Evolutionary conservation across 2,888 invertebrate genomes (phyloP), one percentile per base, ranked within the genome.

Genomic region (Tachina grossa): DNA sequence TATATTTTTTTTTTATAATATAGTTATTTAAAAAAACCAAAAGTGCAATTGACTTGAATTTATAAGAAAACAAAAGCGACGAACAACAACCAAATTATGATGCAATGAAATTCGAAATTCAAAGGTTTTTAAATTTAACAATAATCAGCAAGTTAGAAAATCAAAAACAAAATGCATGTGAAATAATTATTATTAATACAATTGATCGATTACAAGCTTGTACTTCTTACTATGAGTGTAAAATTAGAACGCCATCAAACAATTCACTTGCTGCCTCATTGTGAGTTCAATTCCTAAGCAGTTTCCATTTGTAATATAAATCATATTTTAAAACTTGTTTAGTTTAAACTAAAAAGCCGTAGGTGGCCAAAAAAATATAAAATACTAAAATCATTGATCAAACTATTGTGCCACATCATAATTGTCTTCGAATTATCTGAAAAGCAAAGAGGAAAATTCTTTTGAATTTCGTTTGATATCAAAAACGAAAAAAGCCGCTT

Each of bases 151-250:
- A 79, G 55, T 82, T 57, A n/a, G 6, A 51, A 63, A 63, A 55
- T 13, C 11, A 69, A 65, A n/a, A 59, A 66, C 22, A 22, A 59
- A 53, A 77, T 61, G 9, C 49, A 19, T 72, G 16, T 51, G 47
- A 68, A 71, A 71, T 75, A 69, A 76, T 65, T 68, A 81, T 57
- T 69, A 69, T 63, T 74, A 19, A 63, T n/a, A 83, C 79, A 83
- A 85, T 79, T 83, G 85, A 79, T 83, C 85, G 79, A 79, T 85
- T 85, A 85, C 79, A 85, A 82, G 65, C 77, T 76, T 55, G 69
- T 76, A 63, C 55, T 61, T 22, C 45, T 53, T 16, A 39, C 14
- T n/a, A 61, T 19, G 41, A 55, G 31, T 31, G 41, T 11, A 74
- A 83, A 19, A 65, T 2, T 51, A 53, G 55, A 31, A 83, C 49